These are phyloP conservation scores for Jaculus jaculus DNA, from an alignment of 2,113 vertebrate species.

Conservation along the genomic window DNA sequence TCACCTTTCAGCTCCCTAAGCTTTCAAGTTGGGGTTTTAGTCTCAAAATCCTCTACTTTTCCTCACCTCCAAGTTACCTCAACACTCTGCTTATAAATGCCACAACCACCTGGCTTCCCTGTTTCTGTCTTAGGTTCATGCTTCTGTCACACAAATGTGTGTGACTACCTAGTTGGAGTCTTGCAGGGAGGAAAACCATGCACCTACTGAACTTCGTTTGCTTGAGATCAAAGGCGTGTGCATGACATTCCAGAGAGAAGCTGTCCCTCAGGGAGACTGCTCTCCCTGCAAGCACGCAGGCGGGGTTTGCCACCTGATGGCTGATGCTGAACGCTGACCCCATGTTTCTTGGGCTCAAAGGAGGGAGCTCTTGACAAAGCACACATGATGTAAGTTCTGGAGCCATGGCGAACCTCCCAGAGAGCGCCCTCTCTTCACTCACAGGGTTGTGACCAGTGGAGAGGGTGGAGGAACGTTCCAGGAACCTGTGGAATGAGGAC, in stretches of 20 bases:
- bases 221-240: background rate
- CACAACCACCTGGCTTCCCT: background rate
- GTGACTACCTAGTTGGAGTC: background rate
- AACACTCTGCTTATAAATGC: background rate
- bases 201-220: rapidly evolving
- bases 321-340: rapidly evolving
- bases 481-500: background rate
- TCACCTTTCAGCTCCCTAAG: background rate
- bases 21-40: background rate
- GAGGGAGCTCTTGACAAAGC: background rate
- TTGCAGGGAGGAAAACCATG: background rate
- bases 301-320: background rate
- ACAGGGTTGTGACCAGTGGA: rapidly evolving
- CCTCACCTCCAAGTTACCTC: background rate
- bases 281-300: background rate
- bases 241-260: background rate
- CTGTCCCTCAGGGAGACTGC: background rate
- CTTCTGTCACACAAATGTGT: background rate
- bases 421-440: background rate
- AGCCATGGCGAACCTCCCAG: background rate
- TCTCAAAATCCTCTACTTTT: background rate
- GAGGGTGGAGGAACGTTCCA: background rate
- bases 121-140: background rate
- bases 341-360: background rate
- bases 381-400: background rate